Evolutionary conservation across 1,140 invertebrate genomes (phyloP).

Genomic region (Neodiprion pinetum): DNA sequence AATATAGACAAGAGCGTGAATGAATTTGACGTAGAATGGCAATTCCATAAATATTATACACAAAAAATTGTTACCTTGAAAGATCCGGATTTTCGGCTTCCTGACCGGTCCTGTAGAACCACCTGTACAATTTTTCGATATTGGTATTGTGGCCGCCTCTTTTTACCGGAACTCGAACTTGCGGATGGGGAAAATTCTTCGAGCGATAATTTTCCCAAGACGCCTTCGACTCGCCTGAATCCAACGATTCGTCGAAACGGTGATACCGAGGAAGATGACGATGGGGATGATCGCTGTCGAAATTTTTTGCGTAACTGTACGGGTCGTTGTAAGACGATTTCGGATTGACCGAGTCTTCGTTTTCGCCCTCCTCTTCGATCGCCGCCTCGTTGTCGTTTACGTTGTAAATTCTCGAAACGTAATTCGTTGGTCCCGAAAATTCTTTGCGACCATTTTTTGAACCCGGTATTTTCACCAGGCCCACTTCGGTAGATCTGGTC

Average conservation of each 20-base stretch:
- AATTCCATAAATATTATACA: too few species aligned
- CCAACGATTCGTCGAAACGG: background rate
- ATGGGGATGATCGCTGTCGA: too few species aligned
- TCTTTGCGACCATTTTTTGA: background rate
- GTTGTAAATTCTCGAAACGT: background rate
- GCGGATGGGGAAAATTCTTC: background rate
- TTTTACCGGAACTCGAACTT: slow-evolving; percentile 18
- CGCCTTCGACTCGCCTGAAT: background rate
- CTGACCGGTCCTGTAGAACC: slow-evolving; percentile 26
- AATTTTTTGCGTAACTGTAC: too few species aligned
- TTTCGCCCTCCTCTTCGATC: too few species aligned
- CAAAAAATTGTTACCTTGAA: too few species aligned
- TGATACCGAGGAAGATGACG: too few species aligned
- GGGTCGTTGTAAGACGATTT: too few species aligned
- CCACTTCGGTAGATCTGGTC: background rate
- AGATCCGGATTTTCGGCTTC: background rate
- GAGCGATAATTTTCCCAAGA: slow-evolving; percentile 15
- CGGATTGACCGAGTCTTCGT: too few species aligned
- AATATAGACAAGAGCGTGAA: too few species aligned
- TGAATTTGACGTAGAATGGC: too few species aligned
- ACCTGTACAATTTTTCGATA: slow-evolving; percentile 26
- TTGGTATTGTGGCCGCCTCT: slow-evolving; percentile 24
- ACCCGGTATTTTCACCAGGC: background rate
- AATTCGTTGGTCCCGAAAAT: background rate
- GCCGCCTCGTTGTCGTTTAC: background rate